Base-by-base conservation (phyloP, 2,113 vertebrate species). In the Microcebus ravelobensis region DNA sequence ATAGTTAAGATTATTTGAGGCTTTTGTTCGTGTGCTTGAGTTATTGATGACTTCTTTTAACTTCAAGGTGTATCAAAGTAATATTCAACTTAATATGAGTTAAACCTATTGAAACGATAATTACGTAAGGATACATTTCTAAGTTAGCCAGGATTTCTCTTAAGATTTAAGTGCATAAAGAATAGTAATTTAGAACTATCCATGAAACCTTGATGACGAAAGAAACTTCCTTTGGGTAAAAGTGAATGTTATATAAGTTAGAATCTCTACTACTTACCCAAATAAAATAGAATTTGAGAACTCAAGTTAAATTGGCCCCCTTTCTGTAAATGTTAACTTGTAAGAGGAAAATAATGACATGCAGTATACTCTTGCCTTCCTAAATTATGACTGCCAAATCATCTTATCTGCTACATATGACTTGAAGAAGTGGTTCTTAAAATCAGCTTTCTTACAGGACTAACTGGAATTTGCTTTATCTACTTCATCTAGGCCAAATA, bases 61-160 rank as follows among this genome's bases (percentile, higher is more conserved):
- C 65, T 95, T 97, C 89, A 95, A 91, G 68, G 52, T 25, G 6
- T 95, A 86, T 96, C 45, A 91, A 36, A 98, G 91, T 97, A 97
- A 95, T 70, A 92, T 48, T 91, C 8, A 14, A 23, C 68, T 91
- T 94, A 97, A 95, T 74, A 42, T 50, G 23, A 71, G 68, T 96
- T 97, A 97, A 93, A 90, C 74, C 70, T 92, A 89, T 68, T 95
- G 34, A 91, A 95, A 90, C 34, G 18, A 55, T 95, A 91, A 93
- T 84, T 80, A 73, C 31, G 20, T 65, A 91, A 71, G 61, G 68
- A 74, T 87, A 71, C 73, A 83, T 94, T 95, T 90, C 25, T 94
- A 55, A 55, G 55, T 86, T 94, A 88, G 55, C 42, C 31, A 77
- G 59, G 42, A 88, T 76, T 90, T 90, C 91, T 92, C 45, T 90